A percentile compares a stretch with the other conserved stretches of the same genome.
These are phyloP conservation scores for Brachyhypopomus gauderio DNA, from an alignment of 2,113 vertebrate genomes.

Conservation along the genomic window DNA sequence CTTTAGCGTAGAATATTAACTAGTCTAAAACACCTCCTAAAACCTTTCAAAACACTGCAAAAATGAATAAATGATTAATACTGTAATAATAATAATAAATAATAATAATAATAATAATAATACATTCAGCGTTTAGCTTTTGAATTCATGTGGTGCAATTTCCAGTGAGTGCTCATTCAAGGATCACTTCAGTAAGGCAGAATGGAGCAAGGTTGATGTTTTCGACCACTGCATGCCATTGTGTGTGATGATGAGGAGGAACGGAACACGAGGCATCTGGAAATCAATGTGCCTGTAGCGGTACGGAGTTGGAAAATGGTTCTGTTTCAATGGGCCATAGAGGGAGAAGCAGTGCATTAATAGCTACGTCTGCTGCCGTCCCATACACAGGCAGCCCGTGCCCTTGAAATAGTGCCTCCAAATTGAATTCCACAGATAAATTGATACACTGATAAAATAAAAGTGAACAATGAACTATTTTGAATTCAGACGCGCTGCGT, in stretches of 20 bases:
- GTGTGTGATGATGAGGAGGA: constrained; percentile 42
- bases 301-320: constrained; percentile 44
- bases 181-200: constrained; percentile 25
- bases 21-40: not conserved
- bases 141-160: not conserved
- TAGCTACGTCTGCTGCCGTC: constrained; percentile 19
- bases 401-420: constrained; percentile 37
- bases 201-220: constrained; percentile 39
- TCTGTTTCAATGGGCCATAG: constrained; percentile 36
- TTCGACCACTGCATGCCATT: constrained; percentile 24
- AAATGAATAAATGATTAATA: not conserved
- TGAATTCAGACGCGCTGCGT: constrained; percentile 25
- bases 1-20: not conserved
- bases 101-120: not conserved
- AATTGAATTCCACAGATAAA: constrained; percentile 46
- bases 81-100: too few species aligned
- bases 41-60: not conserved
- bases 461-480: constrained; percentile 11
- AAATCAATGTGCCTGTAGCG: constrained; percentile 51
- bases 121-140: not conserved
- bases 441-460: constrained; percentile 30
- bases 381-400: constrained; percentile 5
- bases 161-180: constrained; percentile 5
- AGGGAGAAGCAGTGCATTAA: constrained; percentile 38
- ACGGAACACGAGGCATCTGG: constrained; percentile 43